Conservation (phyloP, 2,888 invertebrate species). For the Lithophane leautieri region DNA sequence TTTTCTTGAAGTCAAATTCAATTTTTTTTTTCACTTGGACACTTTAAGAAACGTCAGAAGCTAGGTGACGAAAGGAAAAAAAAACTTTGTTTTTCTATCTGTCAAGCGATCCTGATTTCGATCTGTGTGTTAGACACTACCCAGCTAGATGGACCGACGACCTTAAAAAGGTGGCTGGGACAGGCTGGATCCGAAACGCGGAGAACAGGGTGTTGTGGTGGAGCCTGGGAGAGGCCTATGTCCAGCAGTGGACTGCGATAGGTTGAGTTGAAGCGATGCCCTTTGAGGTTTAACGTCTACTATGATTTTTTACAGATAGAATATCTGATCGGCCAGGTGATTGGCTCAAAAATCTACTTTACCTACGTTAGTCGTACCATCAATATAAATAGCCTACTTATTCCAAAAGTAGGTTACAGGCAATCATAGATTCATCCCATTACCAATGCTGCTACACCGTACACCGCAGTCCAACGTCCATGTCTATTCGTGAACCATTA, state of each 20-base stretch:
- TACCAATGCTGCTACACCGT: conserved; percentile 18
- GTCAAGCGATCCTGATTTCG: background rate
- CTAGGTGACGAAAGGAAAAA: too few relatives aligned
- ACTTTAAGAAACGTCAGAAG: too few relatives aligned
- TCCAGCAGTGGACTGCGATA: too few relatives aligned
- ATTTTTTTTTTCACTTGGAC: too few relatives aligned
- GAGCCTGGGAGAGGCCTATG: background rate
- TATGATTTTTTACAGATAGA: too few relatives aligned
- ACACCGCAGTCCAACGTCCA: conserved; percentile 52
- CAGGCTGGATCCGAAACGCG: background rate
- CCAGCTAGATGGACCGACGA: background rate
- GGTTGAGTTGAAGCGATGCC: too few relatives aligned
- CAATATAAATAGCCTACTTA: conserved; percentile 13
- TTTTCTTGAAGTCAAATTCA: background rate
- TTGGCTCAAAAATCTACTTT: background rate
- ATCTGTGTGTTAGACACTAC: too few relatives aligned
- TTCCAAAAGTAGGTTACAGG: conserved; percentile 20
- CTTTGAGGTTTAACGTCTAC: background rate
- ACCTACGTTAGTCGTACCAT: background rate
- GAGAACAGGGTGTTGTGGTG: background rate
- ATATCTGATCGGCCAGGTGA: background rate
- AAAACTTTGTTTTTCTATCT: too few relatives aligned
- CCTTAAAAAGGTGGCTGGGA: background rate
- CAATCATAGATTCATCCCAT: conserved; percentile 18
- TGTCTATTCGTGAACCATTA: conserved; percentile 68